These are phyloP conservation scores for Dasyurus viverrinus DNA, from an alignment of 2,113 vertebrate species.

Conservation along the genomic window DNA sequence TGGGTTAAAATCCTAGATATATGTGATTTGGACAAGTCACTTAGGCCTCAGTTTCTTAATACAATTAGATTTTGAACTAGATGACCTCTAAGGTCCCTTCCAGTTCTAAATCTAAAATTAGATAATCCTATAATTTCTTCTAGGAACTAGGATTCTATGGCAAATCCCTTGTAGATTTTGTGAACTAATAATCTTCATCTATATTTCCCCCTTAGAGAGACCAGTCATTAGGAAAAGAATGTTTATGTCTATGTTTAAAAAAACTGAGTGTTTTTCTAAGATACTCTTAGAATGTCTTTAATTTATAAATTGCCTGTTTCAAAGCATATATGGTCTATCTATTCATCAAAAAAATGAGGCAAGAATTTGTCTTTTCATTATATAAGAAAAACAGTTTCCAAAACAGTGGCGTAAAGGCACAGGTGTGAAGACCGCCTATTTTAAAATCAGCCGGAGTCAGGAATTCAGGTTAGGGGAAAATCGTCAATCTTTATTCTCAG, in stretches of 20 bases:
- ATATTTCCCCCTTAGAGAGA: neutral
- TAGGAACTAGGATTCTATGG: constrained; percentile 8
- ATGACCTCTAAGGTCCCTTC: neutral
- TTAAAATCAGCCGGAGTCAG: too few relatives aligned
- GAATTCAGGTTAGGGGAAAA: too few relatives aligned
- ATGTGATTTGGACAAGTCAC: neutral
- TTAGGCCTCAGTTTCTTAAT: neutral
- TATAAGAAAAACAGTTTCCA: neutral
- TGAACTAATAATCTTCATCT: neutral
- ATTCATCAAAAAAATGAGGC: neutral
- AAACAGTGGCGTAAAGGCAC: neutral
- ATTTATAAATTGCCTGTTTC: neutral
- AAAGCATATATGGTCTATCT: neutral
- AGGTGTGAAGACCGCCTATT: too few relatives aligned
- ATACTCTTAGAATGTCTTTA: neutral
- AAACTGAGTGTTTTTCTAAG: neutral
- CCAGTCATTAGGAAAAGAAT: neutral
- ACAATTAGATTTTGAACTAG: neutral
- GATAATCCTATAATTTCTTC: neutral
- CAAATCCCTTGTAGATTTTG: neutral
- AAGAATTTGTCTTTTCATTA: neutral
- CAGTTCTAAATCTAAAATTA: neutral
- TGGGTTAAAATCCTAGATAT: neutral
- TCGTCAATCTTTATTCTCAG: too few relatives aligned
- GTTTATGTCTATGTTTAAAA: neutral